Base-by-base conservation (phyloP, 2,797 vertebrate genomes). In the Atherinosoma microstoma region DNA sequence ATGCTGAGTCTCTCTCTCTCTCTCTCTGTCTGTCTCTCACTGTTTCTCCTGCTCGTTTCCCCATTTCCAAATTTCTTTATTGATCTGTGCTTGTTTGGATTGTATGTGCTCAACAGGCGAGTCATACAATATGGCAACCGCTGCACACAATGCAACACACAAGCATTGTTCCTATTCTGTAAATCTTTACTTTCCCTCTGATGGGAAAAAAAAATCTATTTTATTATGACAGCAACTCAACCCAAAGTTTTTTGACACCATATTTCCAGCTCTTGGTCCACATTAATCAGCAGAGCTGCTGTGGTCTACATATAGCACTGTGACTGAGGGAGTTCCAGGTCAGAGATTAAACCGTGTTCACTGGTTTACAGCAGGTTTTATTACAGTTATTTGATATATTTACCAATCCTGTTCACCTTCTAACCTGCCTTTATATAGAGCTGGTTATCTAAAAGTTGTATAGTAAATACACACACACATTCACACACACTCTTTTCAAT, bases 371-470 rank as follows among this genome's bases (percentile, higher is more conserved):
- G 73, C 66, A 54, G 74, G 68, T 84, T 88, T 89, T 87, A 92
- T 90, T 88, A 83, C 66, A 87, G 71, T 84, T 88, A 86, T 89
- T 85, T 90, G 73, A 87, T 83, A 82, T 61, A 76, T 84, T 86
- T 83, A 89, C 83, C 70, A 68, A 85, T 78, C 79, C 80, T 75
- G 76, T 85, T 87, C 88, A 87, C 75, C 75, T 79, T 75, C 70
- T 76, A 83, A 85, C 85, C 70, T 71, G 66, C 67, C 56, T 75
- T 67, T 68, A 80, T 86, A 89, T 79, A 57, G 56, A 83, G 63
- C 73, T 80, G 71, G 71, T 88, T 84, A 86, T 85, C 85, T 82
- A 80, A 86, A 90, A 80, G 78, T 84, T 76, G 73, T 71, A 58
- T 62, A 64, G 66, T 69, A 51, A 67, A 81, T 24, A 67, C 66